phyloP scores from a whole-genome alignment of 2,113 vertebrate genomes.

The Otis tarda region DNA sequence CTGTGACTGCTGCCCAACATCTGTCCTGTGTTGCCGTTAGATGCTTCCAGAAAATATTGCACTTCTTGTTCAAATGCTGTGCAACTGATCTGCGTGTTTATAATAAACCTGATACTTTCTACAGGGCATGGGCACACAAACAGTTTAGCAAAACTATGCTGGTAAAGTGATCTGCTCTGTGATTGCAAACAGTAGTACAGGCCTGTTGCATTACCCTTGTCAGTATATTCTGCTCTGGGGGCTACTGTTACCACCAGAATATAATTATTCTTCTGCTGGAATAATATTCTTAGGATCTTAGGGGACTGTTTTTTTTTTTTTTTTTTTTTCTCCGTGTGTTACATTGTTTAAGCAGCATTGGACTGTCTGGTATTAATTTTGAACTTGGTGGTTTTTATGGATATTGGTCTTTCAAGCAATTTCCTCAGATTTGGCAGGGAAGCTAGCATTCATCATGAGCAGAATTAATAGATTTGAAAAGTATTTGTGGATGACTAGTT shows the following conservation, averaged over 20 bases:
- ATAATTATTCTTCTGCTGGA: background rate
- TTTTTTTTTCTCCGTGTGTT: background rate
- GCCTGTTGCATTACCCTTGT: fast-evolving
- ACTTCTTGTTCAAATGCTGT: background rate
- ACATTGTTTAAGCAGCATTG: background rate
- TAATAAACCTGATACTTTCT: background rate
- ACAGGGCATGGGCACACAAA: no score
- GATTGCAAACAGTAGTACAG: fast-evolving
- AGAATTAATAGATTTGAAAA: background rate
- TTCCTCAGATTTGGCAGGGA: background rate
- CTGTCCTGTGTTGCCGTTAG: fast-evolving
- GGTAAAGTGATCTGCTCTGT: background rate
- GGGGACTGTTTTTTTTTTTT: background rate
- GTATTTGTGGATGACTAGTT: background rate
- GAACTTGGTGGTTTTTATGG: background rate
- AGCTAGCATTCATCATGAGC: background rate
- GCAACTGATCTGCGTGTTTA: background rate
- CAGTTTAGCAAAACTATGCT: fast-evolving
- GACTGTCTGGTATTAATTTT: background rate
- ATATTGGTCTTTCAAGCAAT: background rate
- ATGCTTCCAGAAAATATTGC: background rate
- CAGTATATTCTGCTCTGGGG: background rate
- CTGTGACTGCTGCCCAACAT: fast-evolving
- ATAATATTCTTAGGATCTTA: background rate
- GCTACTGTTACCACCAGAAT: fast-evolving